Evolutionary conservation across 64 coral and sea anemone species (phyloP).

Genomic region (Platygyra sinensis): DNA sequence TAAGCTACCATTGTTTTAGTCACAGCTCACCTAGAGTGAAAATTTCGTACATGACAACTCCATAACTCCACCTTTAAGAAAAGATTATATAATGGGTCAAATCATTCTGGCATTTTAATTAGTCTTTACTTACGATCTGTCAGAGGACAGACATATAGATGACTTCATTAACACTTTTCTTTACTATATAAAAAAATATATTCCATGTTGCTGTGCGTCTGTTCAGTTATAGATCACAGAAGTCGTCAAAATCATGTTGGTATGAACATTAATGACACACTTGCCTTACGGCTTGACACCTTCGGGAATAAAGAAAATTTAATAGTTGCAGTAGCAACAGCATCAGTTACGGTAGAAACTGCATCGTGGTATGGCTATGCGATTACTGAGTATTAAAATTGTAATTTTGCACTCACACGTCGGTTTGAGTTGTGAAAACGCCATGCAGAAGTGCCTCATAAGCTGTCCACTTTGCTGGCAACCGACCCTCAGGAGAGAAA

Average conservation of each 20-base stretch:
- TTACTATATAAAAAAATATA: too few species aligned
- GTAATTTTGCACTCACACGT: neutral
- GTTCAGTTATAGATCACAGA: too few species aligned
- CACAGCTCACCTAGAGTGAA: neutral
- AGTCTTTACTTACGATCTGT: too few species aligned
- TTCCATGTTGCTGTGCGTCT: too few species aligned
- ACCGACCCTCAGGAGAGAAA: neutral
- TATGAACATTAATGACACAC: too few species aligned
- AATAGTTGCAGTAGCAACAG: too few species aligned
- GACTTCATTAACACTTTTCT: too few species aligned
- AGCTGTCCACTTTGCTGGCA: neutral
- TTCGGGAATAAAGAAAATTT: too few species aligned
- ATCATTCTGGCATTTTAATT: too few species aligned
- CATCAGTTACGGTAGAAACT: neutral
- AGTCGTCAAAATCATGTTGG: too few species aligned
- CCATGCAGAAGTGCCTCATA: neutral
- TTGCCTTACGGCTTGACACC: too few species aligned
- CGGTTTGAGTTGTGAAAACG: neutral
- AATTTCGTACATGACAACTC: neutral
- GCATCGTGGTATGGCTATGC: neutral
- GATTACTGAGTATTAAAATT: neutral
- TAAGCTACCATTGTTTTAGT: neutral
- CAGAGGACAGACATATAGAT: too few species aligned
- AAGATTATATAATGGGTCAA: neutral
- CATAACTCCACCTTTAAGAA: neutral